phyloP scores from a whole-genome alignment of 2,113 vertebrate genomes.

The Pterocles burchelli region DNA sequence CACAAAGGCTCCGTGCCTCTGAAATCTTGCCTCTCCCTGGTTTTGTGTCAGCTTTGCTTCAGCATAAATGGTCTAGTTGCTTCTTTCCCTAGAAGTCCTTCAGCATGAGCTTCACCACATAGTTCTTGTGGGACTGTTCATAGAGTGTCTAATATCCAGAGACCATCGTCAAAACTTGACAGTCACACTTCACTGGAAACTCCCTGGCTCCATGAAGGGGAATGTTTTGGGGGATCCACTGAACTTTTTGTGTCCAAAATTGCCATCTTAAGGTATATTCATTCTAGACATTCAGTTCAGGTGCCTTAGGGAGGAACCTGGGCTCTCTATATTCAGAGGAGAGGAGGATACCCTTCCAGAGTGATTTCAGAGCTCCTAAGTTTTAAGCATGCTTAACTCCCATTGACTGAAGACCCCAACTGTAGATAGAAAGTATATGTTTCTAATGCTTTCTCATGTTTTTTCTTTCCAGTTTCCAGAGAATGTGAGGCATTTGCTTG shows the following conservation, averaged over 20 bases:
- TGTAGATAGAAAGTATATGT: not conserved
- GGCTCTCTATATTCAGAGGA: not conserved
- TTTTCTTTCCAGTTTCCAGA: not conserved
- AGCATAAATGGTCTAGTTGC: not conserved
- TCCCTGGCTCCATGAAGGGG: not conserved
- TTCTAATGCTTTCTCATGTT: not conserved
- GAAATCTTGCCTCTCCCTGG: not conserved
- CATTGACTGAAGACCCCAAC: not conserved
- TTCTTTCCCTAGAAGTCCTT: not conserved
- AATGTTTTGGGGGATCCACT: not conserved
- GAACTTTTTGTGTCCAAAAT: not conserved
- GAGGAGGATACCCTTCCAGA: not conserved
- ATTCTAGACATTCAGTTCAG: not conserved
- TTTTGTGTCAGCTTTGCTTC: not conserved
- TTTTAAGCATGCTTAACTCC: not conserved
- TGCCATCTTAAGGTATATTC: not conserved
- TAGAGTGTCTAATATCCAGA: not conserved
- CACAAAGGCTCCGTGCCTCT: not conserved
- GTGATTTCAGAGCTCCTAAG: not conserved
- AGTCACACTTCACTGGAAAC: not conserved
- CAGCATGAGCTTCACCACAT: not conserved
- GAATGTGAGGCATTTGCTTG: not conserved
- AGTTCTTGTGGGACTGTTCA: not conserved
- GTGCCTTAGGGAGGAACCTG: not conserved
- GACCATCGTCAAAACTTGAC: not conserved